phyloP scores from a whole-genome alignment of 2,797 vertebrate genomes.

The Onychomys arenicola region DNA sequence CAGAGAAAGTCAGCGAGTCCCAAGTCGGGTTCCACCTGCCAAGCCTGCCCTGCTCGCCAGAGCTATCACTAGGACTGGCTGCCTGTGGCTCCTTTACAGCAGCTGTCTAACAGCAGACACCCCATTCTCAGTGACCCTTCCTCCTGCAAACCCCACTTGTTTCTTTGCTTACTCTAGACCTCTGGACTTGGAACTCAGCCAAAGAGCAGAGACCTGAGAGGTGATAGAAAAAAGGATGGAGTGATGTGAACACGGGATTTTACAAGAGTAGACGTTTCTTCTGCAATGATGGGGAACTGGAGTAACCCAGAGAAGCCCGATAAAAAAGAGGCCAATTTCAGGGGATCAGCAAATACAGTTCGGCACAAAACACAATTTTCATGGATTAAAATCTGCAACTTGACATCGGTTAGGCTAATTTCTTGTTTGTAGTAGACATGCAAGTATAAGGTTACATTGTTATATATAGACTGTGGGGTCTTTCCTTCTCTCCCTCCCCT shows the following conservation, averaged over 20 bases:
- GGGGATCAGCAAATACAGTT: conserved; percentile 88
- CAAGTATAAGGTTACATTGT: conserved; percentile 89
- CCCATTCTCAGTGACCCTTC: not conserved
- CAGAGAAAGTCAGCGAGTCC: not conserved
- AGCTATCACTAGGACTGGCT: not conserved
- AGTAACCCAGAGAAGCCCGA: conserved; percentile 84
- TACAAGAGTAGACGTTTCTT: conserved; percentile 80
- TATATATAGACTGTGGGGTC: conserved; percentile 85
- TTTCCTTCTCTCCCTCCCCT: conserved; percentile 75
- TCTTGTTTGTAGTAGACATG: conserved; percentile 89
- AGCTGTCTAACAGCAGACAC: not conserved
- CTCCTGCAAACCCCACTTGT: not conserved
- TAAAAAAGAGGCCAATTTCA: conserved; percentile 83
- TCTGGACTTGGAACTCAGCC: conserved; percentile 66
- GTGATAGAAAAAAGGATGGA: conserved; percentile 60
- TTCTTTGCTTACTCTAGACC: conserved; percentile 72
- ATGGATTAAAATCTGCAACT: conserved; percentile 87
- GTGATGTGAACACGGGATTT: conserved; percentile 73
- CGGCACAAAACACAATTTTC: conserved; percentile 89
- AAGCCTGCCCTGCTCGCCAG: not conserved
- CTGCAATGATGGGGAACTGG: conserved; percentile 41
- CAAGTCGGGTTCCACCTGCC: not conserved
- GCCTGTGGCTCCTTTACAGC: not conserved
- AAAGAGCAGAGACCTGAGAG: conserved; percentile 76
- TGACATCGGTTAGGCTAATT: conserved; percentile 86